phyloP scores from a whole-genome alignment of 2,113 vertebrate species.

The Spizaetus ornatus region DNA sequence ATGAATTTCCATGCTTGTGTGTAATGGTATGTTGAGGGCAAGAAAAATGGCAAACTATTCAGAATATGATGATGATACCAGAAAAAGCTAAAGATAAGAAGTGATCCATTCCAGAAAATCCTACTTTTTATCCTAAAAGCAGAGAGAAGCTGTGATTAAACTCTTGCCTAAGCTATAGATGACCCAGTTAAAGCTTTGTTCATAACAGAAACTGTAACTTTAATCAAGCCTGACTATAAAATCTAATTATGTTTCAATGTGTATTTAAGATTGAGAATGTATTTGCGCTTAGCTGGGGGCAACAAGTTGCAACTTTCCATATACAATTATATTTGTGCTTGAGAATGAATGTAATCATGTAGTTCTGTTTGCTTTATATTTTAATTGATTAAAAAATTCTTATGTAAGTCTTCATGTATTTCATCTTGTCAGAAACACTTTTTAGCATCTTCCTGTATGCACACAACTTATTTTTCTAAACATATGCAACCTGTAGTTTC shows the following conservation, averaged over 20 bases:
- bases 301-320: neutral
- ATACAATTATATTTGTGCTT: neutral
- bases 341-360: neutral
- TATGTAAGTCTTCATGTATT: neutral
- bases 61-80: neutral
- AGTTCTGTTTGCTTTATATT: neutral
- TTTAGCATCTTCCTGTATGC: neutral
- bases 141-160: constrained; percentile 17
- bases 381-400: neutral
- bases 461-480: neutral
- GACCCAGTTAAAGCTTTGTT: constrained; percentile 44
- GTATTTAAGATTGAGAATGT: neutral
- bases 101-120: neutral
- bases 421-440: neutral
- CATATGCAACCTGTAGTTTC: neutral
- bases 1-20: neutral
- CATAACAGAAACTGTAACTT: neutral
- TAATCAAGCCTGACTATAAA: constrained; percentile 16
- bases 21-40: neutral
- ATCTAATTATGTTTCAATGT: constrained; percentile 20
- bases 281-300: neutral
- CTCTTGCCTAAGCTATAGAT: constrained; percentile 9
- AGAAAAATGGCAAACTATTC: neutral
- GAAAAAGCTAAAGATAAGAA: neutral
- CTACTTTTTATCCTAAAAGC: neutral